Conservation (phyloP, 1,140 invertebrate genomes). For the Melanaphis sacchari region DNA sequence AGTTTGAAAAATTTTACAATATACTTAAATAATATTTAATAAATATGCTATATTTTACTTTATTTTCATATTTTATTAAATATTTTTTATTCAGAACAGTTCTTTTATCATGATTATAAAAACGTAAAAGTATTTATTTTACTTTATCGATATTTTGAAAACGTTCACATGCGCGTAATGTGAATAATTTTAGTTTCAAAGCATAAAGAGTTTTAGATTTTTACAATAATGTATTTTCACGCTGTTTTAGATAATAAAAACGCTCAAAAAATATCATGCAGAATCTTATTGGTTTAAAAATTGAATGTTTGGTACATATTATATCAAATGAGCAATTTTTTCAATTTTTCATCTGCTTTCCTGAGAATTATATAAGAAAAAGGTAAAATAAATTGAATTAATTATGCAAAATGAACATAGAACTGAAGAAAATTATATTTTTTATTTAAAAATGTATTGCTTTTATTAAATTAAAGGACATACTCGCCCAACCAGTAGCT, state of each 20-base stretch:
- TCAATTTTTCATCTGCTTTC: not conserved
- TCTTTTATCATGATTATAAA: not conserved
- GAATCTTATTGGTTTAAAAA: not conserved
- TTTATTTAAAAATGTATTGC: not conserved
- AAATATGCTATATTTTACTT: not conserved
- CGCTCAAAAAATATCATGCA: not conserved
- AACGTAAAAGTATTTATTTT: not conserved
- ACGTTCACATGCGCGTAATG: not conserved
- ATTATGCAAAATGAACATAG: not conserved
- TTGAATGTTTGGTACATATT: not conserved
- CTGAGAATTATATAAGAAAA: not conserved
- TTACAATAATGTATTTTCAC: not conserved
- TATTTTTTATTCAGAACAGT: not conserved
- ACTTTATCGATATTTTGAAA: not conserved
- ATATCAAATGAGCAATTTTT: not conserved
- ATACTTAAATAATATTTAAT: too few relatives aligned
- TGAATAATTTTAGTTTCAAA: not conserved
- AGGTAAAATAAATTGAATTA: not conserved
- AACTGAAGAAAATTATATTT: not conserved
- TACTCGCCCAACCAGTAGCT: not conserved
- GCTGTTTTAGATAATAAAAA: not conserved
- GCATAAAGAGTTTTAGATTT: not conserved
- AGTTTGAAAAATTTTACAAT: not conserved
- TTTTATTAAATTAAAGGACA: not conserved
- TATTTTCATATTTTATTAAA: not conserved